Percentiles rank a stretch among this genome's conserved stretches.
These are phyloP conservation scores for Hemistola chrysoprasaria DNA, from an alignment of 2,888 invertebrate genomes.

Conservation along the genomic window DNA sequence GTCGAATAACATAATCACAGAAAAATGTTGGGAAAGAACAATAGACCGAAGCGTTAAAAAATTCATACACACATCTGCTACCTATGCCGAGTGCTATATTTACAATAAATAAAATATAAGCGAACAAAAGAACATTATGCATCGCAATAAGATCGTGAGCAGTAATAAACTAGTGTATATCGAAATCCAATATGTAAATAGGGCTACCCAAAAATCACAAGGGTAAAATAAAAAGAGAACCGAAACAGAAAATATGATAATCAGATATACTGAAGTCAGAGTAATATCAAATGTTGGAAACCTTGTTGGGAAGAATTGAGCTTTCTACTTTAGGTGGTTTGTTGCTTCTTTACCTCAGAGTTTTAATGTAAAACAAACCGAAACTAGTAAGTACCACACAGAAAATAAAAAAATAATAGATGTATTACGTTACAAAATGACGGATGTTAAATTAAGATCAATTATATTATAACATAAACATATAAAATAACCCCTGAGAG, in stretches of 20 bases:
- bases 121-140: conserved; percentile 52
- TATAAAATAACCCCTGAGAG: too few relatives aligned
- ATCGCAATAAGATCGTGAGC: conserved; percentile 51
- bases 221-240: conserved; percentile 66
- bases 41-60: conserved; percentile 2
- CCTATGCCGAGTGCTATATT: conserved; percentile 12
- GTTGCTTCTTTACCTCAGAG: too few relatives aligned
- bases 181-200: conserved; percentile 76
- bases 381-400: too few relatives aligned
- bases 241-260: conserved; percentile 74
- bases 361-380: too few relatives aligned
- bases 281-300: conserved; percentile 47
- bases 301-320: conserved; percentile 27
- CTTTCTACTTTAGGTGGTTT: too few relatives aligned
- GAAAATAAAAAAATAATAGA: too few relatives aligned
- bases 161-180: conserved; percentile 73
- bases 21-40: too few relatives aligned
- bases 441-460: too few relatives aligned
- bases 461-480: too few relatives aligned
- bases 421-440: too few relatives aligned
- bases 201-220: conserved; percentile 62
- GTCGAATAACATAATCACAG: too few relatives aligned
- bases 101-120: conserved; percentile 48
- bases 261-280: conserved; percentile 62
- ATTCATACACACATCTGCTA: conserved; percentile 15